Percentiles rank a stretch among this genome's conserved stretches.
phyloP scores from a whole-genome alignment of 2,888 invertebrate genomes.

The Marronus borbonicus region DNA sequence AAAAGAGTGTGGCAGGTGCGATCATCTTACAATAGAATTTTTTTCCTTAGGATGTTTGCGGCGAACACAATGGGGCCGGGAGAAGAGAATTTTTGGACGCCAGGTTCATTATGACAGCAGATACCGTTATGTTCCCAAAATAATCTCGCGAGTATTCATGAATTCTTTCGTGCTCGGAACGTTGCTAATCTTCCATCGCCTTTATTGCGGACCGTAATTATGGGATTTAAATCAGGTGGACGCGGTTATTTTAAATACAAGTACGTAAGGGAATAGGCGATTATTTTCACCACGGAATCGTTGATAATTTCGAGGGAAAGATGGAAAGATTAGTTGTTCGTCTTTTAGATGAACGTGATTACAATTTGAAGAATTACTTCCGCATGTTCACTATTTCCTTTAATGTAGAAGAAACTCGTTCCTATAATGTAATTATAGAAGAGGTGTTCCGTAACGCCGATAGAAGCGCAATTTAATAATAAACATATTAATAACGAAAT shows the following conservation, averaged over 20 bases:
- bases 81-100: conserved; percentile 40
- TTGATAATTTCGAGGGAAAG: not conserved
- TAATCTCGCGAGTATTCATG: conserved; percentile 29
- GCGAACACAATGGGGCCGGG: conserved; percentile 30
- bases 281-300: conserved; percentile 10
- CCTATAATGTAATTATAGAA: too few species aligned
- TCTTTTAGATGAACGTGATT: not conserved
- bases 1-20: conserved; percentile 39
- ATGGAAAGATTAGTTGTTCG: not conserved
- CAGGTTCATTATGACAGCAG: conserved; percentile 41
- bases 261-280: not conserved
- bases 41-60: conserved; percentile 38
- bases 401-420: too few species aligned
- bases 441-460: too few species aligned
- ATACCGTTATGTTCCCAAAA: conserved; percentile 44
- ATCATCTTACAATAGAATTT: conserved; percentile 43
- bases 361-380: not conserved
- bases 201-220: conserved; percentile 11
- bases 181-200: conserved; percentile 17
- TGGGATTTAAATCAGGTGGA: conserved; percentile 30
- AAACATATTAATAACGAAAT: too few species aligned
- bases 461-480: too few species aligned
- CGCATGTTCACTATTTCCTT: not conserved
- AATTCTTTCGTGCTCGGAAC: conserved; percentile 7
- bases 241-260: not conserved